Percentiles rank a stretch among this genome's conserved stretches.
phyloP scores from a whole-genome alignment of 2,888 invertebrate genomes.

The Diaperis boleti region DNA sequence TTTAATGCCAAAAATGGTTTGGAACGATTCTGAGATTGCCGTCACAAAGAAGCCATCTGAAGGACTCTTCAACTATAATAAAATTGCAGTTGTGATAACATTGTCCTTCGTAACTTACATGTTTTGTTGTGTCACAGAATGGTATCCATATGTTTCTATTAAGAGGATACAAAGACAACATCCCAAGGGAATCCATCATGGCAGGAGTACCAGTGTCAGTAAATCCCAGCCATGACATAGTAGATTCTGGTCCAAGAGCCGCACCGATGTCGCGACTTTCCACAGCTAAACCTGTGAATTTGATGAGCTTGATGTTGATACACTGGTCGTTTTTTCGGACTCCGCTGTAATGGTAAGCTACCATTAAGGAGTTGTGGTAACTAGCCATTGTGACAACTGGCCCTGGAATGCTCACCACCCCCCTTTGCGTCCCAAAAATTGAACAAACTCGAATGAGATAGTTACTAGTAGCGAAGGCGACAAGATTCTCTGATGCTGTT shows the following conservation, averaged over 20 bases:
- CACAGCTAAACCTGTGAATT: slow-evolving; percentile 63
- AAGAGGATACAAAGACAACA: slow-evolving; percentile 78
- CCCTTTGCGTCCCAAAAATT: slow-evolving; percentile 88
- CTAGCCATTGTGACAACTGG: slow-evolving; percentile 78
- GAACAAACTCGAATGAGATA: slow-evolving; percentile 87
- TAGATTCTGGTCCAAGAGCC: slow-evolving; percentile 76
- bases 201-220: slow-evolving; percentile 86
- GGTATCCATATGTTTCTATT: slow-evolving; percentile 84
- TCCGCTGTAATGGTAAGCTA: slow-evolving; percentile 76
- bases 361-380: slow-evolving; percentile 71
- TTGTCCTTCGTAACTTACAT: slow-evolving; percentile 70
- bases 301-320: slow-evolving; percentile 69
- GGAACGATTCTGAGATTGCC: slow-evolving; percentile 81
- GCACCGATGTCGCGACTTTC: slow-evolving; percentile 68
- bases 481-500: slow-evolving; percentile 77
- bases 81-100: slow-evolving; percentile 24
- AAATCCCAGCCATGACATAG: slow-evolving; percentile 82
- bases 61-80: slow-evolving; percentile 72
- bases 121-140: slow-evolving; percentile 78
- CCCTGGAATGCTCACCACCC: slow-evolving; percentile 80
- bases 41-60: slow-evolving; percentile 82
- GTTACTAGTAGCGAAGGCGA: slow-evolving; percentile 83
- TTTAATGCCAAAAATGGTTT: slow-evolving; percentile 83
- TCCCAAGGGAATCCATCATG: slow-evolving; percentile 81
- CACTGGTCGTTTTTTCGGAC: slow-evolving; percentile 69